Evolutionary conservation across 2,797 vertebrate species (phyloP).

Genomic region (Clamator glandarius): DNA sequence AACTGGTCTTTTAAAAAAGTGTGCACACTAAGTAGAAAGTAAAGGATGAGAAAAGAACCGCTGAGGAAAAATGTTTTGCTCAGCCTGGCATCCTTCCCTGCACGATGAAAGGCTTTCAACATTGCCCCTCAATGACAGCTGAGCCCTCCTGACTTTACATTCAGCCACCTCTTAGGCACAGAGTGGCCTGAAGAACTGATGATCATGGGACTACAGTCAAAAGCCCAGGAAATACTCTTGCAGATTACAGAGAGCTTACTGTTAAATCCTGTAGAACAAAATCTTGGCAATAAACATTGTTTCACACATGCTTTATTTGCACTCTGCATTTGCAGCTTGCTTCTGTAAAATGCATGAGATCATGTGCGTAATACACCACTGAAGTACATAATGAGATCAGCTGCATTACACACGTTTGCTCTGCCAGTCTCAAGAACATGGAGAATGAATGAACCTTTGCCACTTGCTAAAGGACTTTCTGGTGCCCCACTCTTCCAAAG

Average conservation of each 20-base stretch:
- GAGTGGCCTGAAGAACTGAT: background rate
- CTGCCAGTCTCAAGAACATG: background rate
- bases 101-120: background rate
- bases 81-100: background rate
- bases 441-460: background rate
- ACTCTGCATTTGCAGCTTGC: background rate
- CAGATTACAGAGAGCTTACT: background rate
- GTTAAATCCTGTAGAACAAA: background rate
- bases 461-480: background rate
- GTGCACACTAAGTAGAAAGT: background rate
- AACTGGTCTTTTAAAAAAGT: background rate
- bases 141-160: background rate
- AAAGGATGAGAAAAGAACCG: background rate
- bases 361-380: background rate
- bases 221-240: background rate
- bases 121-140: background rate
- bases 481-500: background rate
- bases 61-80: background rate
- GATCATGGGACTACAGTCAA: background rate
- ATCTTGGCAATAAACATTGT: conserved; percentile 1
- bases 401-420: background rate
- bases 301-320: conserved; percentile 15
- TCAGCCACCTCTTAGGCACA: background rate
- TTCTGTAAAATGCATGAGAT: conserved; percentile 50
- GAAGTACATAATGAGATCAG: background rate